Evolutionary conservation across 1,140 invertebrate genomes (phyloP), one percentile per base, ranked within the genome.

Genomic region (Pseudomyrmex cubaensis): DNA sequence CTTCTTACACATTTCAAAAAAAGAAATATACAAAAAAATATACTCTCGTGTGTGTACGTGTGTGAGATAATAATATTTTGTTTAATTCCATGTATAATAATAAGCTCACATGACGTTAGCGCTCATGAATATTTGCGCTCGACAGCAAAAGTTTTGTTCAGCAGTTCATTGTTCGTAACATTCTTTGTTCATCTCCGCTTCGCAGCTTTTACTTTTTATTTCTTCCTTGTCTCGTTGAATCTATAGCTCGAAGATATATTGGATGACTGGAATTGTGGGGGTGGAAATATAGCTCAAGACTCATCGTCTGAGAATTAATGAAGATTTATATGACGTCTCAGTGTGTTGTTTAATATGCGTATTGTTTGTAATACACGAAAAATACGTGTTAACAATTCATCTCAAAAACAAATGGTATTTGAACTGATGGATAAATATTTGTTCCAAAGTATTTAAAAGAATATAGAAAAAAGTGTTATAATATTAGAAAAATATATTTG

Each of bases 281-380:
- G 44, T 63, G 44, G 76, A 72, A 73, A 48, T 9, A n/a, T 17
- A 80, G n/a, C 54, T 61, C 56, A 56, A n/a, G 15, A 3, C 44
- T 83, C 8, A 63, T 62, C 72, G 78, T 84, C 76, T 82, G 76
- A 74, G 73, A 85, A 90, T 88, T 85, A 86, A 78, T 66, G 50
- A 1, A 73, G 76, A 88, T 89, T 89, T 86, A 87, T 61, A 25
- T 56, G 63, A 52, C 48, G 22, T 82, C 46, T 10, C 17, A 62
- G 5, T 35, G 5, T 35, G 44, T 22, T 15, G 20, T 35, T n/a
- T 10, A 17, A 57, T 25, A 25, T 57, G 10, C n/a, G 22, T 20
- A 15, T 22, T 4, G 44, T 10, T 59, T 61, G 7, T 35, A 72
- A 59, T 35, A 17, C 10, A 35, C 54, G 52, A 3, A 48, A 13